Base-by-base conservation (phyloP, 23 tunicate genomes). In the Oikopleura dioica region DNA sequence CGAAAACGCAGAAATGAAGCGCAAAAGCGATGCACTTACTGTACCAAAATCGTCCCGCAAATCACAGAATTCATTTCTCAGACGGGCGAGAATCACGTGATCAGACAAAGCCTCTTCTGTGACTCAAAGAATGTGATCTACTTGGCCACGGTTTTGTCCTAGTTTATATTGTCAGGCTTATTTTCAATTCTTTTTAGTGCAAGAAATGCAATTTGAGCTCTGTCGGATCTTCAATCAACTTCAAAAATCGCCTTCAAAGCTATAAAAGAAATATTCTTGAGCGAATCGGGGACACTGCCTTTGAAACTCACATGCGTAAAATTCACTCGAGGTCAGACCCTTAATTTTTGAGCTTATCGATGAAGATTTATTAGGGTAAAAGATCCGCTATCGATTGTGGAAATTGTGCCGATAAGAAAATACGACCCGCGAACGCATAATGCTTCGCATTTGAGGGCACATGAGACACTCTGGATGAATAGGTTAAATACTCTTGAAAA, bases 71-170 rank as follows among this genome's bases (percentile, higher is more conserved):
- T 21, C 33, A 2, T 2, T 23, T 16, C 30, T 4, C n/a, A n/a
- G n/a, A n/a, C n/a, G n/a, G n/a, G n/a, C n/a, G n/a, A n/a, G n/a
- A n/a, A 44, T 9, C 55, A 44, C 9, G 16, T 21, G 55, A 63
- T 63, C 26, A 2, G 16, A 2, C 72, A 63, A 28, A 63, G 72
- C 26, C 72, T 63, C 26, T 63, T 63, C 26, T 63, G 72, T 63
- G 72, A 63, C 26, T 63, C 72, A 28, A 63, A 63, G 33, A 21
- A 63, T 28, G 72, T 63, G 2, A 63, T 63, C 26, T 63, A 63
- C 26, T 28, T 63, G 72, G 72, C 72, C 29, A 31, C n/a, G n/a
- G n/a, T n/a, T n/a, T n/a, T n/a, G n/a, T n/a, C n/a, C n/a, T n/a
- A n/a, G n/a, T n/a, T n/a, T 44, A 44, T 9, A 44, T 44, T 16